Conservation (phyloP, 2,113 vertebrate species). For the Ovis aries region ARS-UI_Ramb_v3.0 NC_056062.1:4684001-4684500, state of each 20-base stretch:
- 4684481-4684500: accelerated
- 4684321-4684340: background rate
- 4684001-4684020: background rate
- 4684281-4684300: background rate
- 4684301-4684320: conserved; percentile 8
- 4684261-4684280: background rate
- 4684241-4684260: background rate
- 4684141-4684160: background rate
- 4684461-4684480: background rate
- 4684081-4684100: background rate
- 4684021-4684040: background rate
- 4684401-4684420: background rate
- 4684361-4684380: accelerated
- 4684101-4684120: background rate
- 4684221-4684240: background rate
- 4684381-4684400: background rate
- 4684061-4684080: background rate
- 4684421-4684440: background rate
- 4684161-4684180: background rate
- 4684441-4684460: background rate
- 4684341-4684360: background rate
- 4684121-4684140: background rate
- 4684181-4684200: background rate
- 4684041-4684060: background rate
- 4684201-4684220: background rate